phyloP scores from a whole-genome alignment of 1,140 invertebrate species.

The Cotesia chilonis region DNA sequence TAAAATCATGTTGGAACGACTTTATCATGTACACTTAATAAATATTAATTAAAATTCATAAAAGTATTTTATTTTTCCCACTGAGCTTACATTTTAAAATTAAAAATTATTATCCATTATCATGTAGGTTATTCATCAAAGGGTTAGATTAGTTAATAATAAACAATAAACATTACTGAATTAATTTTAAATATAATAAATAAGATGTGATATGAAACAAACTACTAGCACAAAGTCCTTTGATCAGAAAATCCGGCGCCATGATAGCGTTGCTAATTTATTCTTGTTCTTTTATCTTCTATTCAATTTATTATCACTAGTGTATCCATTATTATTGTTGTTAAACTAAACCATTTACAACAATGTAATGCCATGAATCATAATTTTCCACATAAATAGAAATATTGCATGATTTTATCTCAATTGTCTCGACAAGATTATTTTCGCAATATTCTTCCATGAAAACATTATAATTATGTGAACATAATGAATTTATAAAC shows the following conservation, averaged over 20 bases:
- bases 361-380: no score
- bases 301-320: conserved; percentile 6
- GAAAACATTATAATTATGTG: no score
- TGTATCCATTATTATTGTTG: not conserved
- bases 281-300: conserved; percentile 13
- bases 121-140: not conserved
- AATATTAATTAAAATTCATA: conserved; percentile 4
- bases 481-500: no score
- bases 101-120: not conserved
- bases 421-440: no score
- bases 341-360: not conserved
- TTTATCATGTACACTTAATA: not conserved
- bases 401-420: not conserved
- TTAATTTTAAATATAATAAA: not conserved
- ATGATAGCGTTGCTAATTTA: conserved; percentile 11
- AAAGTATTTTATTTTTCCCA: not conserved
- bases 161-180: not conserved
- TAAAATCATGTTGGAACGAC: no score
- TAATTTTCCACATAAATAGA: not conserved
- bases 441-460: no score
- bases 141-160: no score
- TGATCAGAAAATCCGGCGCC: conserved; percentile 30
- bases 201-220: not conserved
- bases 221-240: not conserved
- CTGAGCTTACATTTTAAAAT: no score